Evolutionary conservation across 2,888 invertebrate genomes (phyloP), one percentile per base, ranked within the genome.

Genomic region (Lasioglossum calceatum): DNA sequence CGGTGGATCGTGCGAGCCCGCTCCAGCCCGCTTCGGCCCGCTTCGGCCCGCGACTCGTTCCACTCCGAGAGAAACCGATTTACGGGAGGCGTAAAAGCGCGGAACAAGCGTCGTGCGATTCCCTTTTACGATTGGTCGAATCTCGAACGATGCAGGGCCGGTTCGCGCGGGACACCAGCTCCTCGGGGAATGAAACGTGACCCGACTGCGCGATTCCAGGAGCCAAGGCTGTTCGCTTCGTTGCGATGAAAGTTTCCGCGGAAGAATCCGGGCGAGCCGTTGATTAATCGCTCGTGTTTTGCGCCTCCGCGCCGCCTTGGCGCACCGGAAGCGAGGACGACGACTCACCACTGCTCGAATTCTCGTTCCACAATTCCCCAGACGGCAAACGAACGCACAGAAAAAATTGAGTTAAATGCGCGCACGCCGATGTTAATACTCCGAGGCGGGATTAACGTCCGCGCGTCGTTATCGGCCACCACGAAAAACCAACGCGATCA

Each of bases 181-280:
- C 88, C 72, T 2, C 5, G 80, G 83, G 82, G 80, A 88, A 90
- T 91, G 86, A 90, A 91, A 90, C 90, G 89, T 91, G 89, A 86
- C 87, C n/a, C 50, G 86, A 77, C 54, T 87, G 73, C 72, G n/a
- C 61, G 81, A 82, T 77, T 73, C 44, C 44, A 2, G 5, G 27
- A 27, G 5, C 27, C n/a, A 23, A 32, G 58, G 23, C 64, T 42
- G 54, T 32, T 64, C 67, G 76, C 50, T 36, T 44, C 32, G 27
- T 36, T 36, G 32, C 4, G 19, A 44, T 12, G 47, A 72, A 83
- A 73, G 12, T 64, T 71, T 42, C 23, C 14, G 7, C 23, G 19
- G 12, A 70, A 70, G 39, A 70, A 70, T 70, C 70, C 32, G 32
- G 67, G 36, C 36, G 19, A 67, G 36, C n/a, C 39, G 39, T 71